Conservation (phyloP, 2,888 invertebrate species). For the Megamerina dolium region DNA sequence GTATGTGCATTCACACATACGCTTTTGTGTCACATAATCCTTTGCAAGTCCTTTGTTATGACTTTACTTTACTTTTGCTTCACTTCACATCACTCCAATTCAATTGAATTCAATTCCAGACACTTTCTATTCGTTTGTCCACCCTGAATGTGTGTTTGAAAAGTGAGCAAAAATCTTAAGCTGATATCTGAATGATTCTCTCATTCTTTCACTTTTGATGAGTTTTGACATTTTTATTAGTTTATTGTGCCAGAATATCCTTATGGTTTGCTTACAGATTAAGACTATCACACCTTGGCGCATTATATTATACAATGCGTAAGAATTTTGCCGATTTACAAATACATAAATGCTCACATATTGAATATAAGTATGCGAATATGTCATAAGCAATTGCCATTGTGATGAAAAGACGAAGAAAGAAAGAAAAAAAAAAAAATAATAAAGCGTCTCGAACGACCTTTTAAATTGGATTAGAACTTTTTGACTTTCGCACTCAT, state of each 20-base stretch:
- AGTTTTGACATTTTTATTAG: conserved; percentile 44
- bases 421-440: too few species aligned
- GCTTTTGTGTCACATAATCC: conserved; percentile 11
- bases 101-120: too few species aligned
- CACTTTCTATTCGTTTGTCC: neutral
- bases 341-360: too few species aligned
- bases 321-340: conserved; percentile 2
- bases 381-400: conserved; percentile 6
- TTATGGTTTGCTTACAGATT: conserved; percentile 20
- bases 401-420: too few species aligned
- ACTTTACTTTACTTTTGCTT: too few species aligned
- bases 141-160: neutral
- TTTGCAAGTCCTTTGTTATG: conserved; percentile 9
- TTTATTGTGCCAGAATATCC: conserved; percentile 35
- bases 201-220: conserved; percentile 18
- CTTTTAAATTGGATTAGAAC: conserved; percentile 38
- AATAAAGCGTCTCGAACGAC: conserved; percentile 28
- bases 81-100: too few species aligned
- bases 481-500: conserved; percentile 26
- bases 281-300: conserved; percentile 33
- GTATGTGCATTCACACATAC: conserved; percentile 5
- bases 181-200: conserved; percentile 13
- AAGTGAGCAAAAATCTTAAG: conserved; percentile 30
- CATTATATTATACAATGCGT: conserved; percentile 10
- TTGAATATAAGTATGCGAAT: too few species aligned